These are phyloP conservation scores for Laterallus jamaicensis DNA, from an alignment of 2,113 vertebrate genomes.

Conservation along the genomic window DNA sequence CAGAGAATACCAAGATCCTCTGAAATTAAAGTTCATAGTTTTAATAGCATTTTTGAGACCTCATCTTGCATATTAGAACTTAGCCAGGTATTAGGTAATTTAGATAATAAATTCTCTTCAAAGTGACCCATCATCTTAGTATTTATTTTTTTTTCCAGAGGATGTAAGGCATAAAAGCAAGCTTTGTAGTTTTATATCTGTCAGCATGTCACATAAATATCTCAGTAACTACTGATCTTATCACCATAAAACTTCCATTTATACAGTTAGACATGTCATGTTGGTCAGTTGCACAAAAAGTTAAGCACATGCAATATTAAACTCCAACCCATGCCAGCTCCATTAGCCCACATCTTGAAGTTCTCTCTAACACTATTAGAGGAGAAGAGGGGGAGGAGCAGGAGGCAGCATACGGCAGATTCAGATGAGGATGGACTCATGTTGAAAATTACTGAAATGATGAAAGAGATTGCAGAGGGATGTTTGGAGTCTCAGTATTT, in stretches of 20 bases:
- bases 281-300: constrained; percentile 85
- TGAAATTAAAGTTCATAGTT: constrained; percentile 69
- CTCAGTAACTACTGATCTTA: constrained; percentile 95
- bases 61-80: constrained; percentile 72
- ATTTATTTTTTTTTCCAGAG: constrained; percentile 73
- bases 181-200: constrained; percentile 85
- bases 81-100: constrained; percentile 80
- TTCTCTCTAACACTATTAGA: constrained; percentile 70
- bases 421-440: not conserved
- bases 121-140: constrained; percentile 74
- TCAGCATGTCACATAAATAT: constrained; percentile 96
- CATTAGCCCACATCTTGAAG: constrained; percentile 74
- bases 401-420: not conserved
- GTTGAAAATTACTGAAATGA: constrained; percentile 54
- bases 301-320: constrained; percentile 79
- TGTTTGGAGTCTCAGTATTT: constrained; percentile 27
- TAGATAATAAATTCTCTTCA: constrained; percentile 75
- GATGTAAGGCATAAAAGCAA: constrained; percentile 79
- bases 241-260: constrained; percentile 94
- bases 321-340: constrained; percentile 75
- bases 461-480: constrained; percentile 32
- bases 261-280: constrained; percentile 86
- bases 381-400: constrained; percentile 31
- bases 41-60: constrained; percentile 69
- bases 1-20: constrained; percentile 21